Evolutionary conservation across 53 echinoderm and acorn worm species (phyloP).

Genomic region (Astropecten irregularis): DNA sequence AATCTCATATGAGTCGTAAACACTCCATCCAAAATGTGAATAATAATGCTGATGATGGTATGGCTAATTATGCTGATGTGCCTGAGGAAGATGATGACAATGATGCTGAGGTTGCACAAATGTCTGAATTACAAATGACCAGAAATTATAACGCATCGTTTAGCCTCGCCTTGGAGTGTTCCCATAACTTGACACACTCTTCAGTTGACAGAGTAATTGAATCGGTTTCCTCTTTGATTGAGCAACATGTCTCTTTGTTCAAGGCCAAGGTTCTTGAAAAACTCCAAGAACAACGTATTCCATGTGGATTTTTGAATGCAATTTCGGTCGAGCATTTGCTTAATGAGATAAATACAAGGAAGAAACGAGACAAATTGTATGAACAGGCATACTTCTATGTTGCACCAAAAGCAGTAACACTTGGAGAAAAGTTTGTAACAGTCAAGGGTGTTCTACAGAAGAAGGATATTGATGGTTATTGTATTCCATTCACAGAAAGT

Average conservation of each 20-base stretch:
- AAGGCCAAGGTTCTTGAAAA: slow-evolving; percentile 7
- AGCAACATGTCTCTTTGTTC: slow-evolving; percentile 24
- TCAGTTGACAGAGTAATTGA: slow-evolving; percentile 40
- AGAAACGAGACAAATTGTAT: slow-evolving; percentile 35
- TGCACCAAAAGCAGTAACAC: slow-evolving; percentile 45
- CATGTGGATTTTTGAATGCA: slow-evolving; percentile 28
- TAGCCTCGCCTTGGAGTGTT: slow-evolving; percentile 42
- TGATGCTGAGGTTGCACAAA: neutral
- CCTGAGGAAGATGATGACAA: neutral
- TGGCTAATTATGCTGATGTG: neutral
- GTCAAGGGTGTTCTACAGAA: slow-evolving; percentile 31
- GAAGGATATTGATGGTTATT: slow-evolving; percentile 55
- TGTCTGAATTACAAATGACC: neutral
- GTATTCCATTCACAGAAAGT: slow-evolving; percentile 61
- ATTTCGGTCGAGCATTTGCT: slow-evolving; percentile 22
- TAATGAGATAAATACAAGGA: slow-evolving; percentile 26
- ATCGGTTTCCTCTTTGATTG: slow-evolving; percentile 42
- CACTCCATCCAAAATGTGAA: slow-evolving; percentile 5
- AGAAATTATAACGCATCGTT: slow-evolving; percentile 34
- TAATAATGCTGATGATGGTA: slow-evolving; percentile 1
- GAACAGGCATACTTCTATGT: slow-evolving; percentile 40
- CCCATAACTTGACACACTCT: slow-evolving; percentile 48
- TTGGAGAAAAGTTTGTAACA: slow-evolving; percentile 45
- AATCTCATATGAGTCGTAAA: slow-evolving; percentile 51
- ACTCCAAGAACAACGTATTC: slow-evolving; percentile 6